phyloP scores from a whole-genome alignment of 1,140 invertebrate genomes.

The Bathynomus jamesi region DNA sequence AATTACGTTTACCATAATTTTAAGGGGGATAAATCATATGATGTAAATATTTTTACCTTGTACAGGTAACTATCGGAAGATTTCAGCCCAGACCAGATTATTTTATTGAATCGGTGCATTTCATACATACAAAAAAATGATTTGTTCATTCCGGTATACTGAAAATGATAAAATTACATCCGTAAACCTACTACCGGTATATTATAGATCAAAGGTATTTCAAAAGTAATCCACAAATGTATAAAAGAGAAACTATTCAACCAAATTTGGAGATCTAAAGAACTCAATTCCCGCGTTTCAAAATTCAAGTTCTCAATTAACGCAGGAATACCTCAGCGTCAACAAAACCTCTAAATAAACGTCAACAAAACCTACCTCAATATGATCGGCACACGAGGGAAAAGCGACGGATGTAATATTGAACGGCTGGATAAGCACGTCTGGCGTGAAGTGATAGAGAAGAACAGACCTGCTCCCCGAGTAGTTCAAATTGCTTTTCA shows the following conservation, averaged over 20 bases:
- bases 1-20: too few species aligned
- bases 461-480: slow-evolving; percentile 16
- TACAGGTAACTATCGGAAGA: slow-evolving; percentile 19
- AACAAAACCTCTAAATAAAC: too few species aligned
- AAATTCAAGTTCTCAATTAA: too few species aligned
- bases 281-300: too few species aligned
- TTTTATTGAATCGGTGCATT: slow-evolving; percentile 35
- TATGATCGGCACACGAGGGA: slow-evolving; percentile 16
- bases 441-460: slow-evolving; percentile 30
- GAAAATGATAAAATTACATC: neutral
- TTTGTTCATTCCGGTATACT: slow-evolving; percentile 5
- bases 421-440: slow-evolving; percentile 24
- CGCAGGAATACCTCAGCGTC: too few species aligned
- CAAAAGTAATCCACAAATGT: too few species aligned
- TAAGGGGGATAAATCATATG: too few species aligned
- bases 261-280: too few species aligned
- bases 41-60: neutral
- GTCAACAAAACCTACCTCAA: neutral
- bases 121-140: slow-evolving; percentile 33
- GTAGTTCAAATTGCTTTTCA: slow-evolving; percentile 10
- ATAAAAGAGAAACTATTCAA: too few species aligned
- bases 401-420: slow-evolving; percentile 28
- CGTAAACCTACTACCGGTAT: too few species aligned
- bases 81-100: slow-evolving; percentile 25
- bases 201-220: too few species aligned